Evolutionary conservation across 2,888 invertebrate species (phyloP), one percentile per base, ranked within the genome.

Genomic region (Chalcosyrphus nemorum): DNA sequence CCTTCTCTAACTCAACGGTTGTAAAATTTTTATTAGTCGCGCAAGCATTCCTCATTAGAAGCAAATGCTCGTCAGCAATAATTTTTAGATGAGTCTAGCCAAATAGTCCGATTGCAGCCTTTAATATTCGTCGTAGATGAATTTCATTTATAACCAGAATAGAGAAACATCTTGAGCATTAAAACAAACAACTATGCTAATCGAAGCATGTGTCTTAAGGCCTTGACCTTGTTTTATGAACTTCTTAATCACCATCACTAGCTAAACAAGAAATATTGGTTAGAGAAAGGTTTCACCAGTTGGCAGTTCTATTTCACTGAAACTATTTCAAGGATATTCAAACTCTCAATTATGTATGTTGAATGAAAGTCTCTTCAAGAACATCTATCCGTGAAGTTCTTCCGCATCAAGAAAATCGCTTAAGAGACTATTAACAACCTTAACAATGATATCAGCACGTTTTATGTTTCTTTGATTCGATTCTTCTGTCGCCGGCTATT

Each of bases 171-270:
- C 21, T n/a, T 6, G 11, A 38, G 38, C 13, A 4, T 41, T 38
- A 13, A 24, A 59, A 27, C 24, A 59, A 41, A 59, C 4, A 59
- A 41, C 5, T 41, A 59, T 59, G 59, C 0, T 38, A 59, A 59
- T 41, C 9, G 3, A n/a, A 54, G 17, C 17, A 32, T 32, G 15
- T 54, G 11, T 4, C 11, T 29, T 17, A 6, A 45, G 32, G 13
- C 68, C 68, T 68, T 68, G 68, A 68, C 68, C 43, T 43, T 29
- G 21, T 68, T 68, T 13, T n/a, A 2, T 56, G 68, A 56, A 66
- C 52, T 24, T 43, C 29, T 68, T 13, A 68, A 38, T 68, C 17
- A n/a, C 38, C 1, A 19, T n/a, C 35, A 13, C 3, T 5, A 4
- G 21, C n/a, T 1, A n/a, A 9, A 24, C 6, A 3, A 4, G 7